Conservation (phyloP, 2,113 vertebrate genomes). For the Eidolon helvum region DNA sequence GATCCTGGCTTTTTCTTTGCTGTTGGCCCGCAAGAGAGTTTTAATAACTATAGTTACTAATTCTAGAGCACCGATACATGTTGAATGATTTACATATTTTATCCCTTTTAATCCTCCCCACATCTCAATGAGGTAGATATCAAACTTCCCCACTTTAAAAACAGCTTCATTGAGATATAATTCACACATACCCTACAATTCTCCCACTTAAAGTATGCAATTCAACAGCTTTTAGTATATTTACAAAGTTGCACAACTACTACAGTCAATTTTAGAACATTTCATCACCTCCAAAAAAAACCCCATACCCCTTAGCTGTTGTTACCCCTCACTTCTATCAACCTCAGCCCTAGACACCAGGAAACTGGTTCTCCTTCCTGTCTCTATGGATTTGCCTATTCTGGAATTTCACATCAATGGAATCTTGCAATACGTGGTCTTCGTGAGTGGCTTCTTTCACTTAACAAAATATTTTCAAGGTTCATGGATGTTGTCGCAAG, state of each 20-base stretch:
- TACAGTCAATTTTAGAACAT: neutral
- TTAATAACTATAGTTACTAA: neutral
- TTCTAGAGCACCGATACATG: neutral
- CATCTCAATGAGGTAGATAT: neutral
- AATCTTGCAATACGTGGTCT: neutral
- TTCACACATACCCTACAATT: neutral
- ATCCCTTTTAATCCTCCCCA: neutral
- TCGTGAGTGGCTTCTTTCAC: neutral
- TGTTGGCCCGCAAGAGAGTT: neutral
- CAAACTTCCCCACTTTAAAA: neutral
- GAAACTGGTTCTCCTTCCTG: neutral
- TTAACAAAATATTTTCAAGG: neutral
- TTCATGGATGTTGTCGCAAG: neutral
- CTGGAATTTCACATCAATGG: neutral
- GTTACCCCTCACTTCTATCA: neutral
- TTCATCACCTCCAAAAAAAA: neutral
- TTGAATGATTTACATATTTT: neutral
- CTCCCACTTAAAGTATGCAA: neutral
- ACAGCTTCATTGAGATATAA: neutral
- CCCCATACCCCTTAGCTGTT: neutral
- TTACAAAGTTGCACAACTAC: neutral
- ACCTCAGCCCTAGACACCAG: neutral
- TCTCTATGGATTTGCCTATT: neutral
- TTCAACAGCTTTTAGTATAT: neutral
- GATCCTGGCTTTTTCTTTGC: neutral